Base-by-base conservation (phyloP, 2,888 invertebrate species). In the Rhynchonema sp. region DNA sequence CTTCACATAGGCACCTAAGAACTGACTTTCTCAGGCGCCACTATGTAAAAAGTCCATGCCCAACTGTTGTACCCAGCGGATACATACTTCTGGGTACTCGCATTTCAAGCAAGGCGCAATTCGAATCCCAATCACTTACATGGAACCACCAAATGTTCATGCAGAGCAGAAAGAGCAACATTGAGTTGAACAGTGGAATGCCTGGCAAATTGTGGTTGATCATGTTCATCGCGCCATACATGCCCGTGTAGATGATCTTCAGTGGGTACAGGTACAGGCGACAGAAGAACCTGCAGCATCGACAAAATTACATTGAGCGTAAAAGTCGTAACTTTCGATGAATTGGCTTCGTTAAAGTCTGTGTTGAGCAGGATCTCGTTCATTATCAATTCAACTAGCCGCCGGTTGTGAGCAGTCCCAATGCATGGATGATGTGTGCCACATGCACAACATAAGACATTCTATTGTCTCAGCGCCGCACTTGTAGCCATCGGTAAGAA, bases 91-190 rank as follows among this genome's bases (percentile, higher is more conserved):
- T 46, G 13, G 46, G 46, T 22, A 22, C n/a, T n/a, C n/a, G n/a
- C n/a, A 46, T 46, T 17, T 17, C 13, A 13, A 22, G 13, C 46
- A 46, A 17, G 46, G 46, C 46, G 46, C 46, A 17, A 17, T 46
- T 46, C 46, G 13, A 22, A 46, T 22, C 46, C 46, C 46, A 22
- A 52, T 6, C 52, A n/a, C 52, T 30, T 61, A 74, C 74, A 65
- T 67, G 64, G 63, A 73, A 74, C 74, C 74, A 74, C 63, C 74
- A 74, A 46, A 72, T 62, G 63, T 74, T 71, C 62, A 74, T 66
- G 28, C 63, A 53, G 22, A 69, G 66, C 3, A 74, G 63, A 28
- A 69, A 60, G 67, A 67, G 70, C 23, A 74, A 64, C 60, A 74
- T 64, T 30, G 61, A 59, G 59, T 72, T 73, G 64, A 74, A 68